Evolutionary conservation across 2,888 invertebrate species (phyloP).

Genomic region (Luperina nickerlii): DNA sequence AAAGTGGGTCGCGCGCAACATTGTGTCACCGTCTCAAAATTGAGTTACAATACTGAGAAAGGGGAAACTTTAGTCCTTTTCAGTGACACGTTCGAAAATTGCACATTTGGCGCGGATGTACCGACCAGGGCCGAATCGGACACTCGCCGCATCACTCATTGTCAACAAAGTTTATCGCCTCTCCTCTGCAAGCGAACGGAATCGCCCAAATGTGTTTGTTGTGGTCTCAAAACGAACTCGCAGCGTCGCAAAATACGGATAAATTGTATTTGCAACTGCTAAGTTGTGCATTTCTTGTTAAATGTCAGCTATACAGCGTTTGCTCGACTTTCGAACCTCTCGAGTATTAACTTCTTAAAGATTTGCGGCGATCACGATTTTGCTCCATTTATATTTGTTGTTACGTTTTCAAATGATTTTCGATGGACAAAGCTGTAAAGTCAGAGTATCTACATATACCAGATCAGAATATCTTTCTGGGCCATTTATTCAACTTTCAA

Average conservation of each 20-base stretch:
- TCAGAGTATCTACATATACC: constrained; percentile 5
- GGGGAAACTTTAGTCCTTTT: constrained; percentile 76
- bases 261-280: constrained; percentile 72
- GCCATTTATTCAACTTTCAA: constrained; percentile 17
- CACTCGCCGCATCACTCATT: constrained; percentile 84
- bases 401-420: constrained; percentile 44
- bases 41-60: constrained; percentile 79
- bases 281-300: constrained; percentile 73
- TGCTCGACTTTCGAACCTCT: constrained; percentile 53
- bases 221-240: constrained; percentile 77
- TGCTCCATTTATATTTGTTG: constrained; percentile 60
- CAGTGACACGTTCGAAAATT: constrained; percentile 80
- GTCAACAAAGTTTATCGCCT: constrained; percentile 86
- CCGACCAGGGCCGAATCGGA: constrained; percentile 64
- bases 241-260: constrained; percentile 64
- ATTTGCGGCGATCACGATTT: constrained; percentile 45
- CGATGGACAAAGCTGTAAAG: constrained; percentile 41
- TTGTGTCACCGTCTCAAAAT: constrained; percentile 80
- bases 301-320: constrained; percentile 53
- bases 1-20: constrained; percentile 76
- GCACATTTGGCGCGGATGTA: constrained; percentile 76
- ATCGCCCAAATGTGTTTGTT: constrained; percentile 84
- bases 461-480: constrained; percentile 3
- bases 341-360: constrained; percentile 63
- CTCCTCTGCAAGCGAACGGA: constrained; percentile 70